Base-by-base conservation (phyloP, 2,888 invertebrate genomes). In the Dynastes grantii region DNA sequence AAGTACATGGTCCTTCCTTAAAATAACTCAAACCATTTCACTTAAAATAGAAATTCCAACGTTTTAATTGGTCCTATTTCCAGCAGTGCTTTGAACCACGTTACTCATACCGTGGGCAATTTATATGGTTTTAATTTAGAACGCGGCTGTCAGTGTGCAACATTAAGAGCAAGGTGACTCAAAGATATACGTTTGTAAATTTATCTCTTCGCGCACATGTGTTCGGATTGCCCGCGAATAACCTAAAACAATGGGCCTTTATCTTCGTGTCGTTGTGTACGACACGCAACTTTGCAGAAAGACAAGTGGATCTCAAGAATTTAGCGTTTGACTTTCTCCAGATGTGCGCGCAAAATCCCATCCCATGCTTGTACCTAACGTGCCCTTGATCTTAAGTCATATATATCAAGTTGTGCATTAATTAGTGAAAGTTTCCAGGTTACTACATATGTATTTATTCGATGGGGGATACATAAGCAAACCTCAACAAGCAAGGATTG, bases 111-210 rank as follows among this genome's bases (percentile, higher is more conserved):
- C 58, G 4, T 40, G 16, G 45, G 27, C 45, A 58, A 61, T 68
- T 68, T 73, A 61, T 53, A 53, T 45, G 29, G 58, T 73, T 58
- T 58, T 73, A 73, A 73, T 73, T 73, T 73, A 73, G 73, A 73
- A 73, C 61, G 27, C 73, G 37, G 16, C 2, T 45, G 61, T 11
- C 27, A 58, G 45, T 45, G 45, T 27, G n/a, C 32, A 37, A 61
- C 40, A 73, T 73, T 73, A 73, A 32, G 58, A 58, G 58, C 73
- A 73, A 73, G 73, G 73, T 73, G 73, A 73, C 73, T 58, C 40
- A 27, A 58, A 73, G 73, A 45, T 58, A 61, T 27, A 61, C 40
- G 40, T 61, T 73, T 61, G 16, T 53, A 73, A 73, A 58, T 73
- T 73, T 73, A 73, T 40, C 40, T 16, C 27, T 8, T 45, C 32